Evolutionary conservation across 2,113 vertebrate genomes (phyloP), one percentile per base, ranked within the genome.

Genomic region (Anser cygnoides): DNA sequence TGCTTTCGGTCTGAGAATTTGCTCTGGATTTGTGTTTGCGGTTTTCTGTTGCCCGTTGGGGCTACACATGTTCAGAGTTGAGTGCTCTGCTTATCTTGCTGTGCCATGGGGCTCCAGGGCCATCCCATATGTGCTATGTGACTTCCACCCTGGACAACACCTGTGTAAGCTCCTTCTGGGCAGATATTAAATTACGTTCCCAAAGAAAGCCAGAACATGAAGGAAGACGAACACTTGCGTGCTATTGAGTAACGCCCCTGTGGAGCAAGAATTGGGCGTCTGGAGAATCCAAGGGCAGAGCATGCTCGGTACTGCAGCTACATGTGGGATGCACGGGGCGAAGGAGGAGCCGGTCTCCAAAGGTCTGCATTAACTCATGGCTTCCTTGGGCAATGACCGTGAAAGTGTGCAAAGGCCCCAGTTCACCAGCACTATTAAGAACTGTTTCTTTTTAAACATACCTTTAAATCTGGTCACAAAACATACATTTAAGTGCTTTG

Each of bases 261-360:
- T 20, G 57, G 65, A 74, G 65, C 43, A 72, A 6, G 26, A 33
- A 13, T 29, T 44, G 71, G 19, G 22, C 58, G 28, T 35, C 10
- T 33, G 7, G 9, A 11, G 61, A 29, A 52, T 26, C 31, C 17
- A 15, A 50, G 61, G 65, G 6, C 44, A 43, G 43, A 33, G 23
- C 1, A 0, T 4, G 46, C 65, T n/a, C 52, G 74, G 41, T 35
- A 25, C 2, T 6, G 6, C 49, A 59, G 37, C 61, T 67, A 55
- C 4, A 10, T 9, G 23, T 0, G 0, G 33, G 73, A 16, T 2
- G 41, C 5, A 1, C 6, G 18, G 25, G 14, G 37, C 23, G 46
- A 55, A 52, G 26, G 31, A 68, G 91, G 29, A 25, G 39, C 61
- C 17, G 31, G 35, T 70, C 54, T 57, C 84, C 63, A 21, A 26